phyloP scores from a whole-genome alignment of 2,888 invertebrate species.

The Zaprionus bogoriensis region DNA sequence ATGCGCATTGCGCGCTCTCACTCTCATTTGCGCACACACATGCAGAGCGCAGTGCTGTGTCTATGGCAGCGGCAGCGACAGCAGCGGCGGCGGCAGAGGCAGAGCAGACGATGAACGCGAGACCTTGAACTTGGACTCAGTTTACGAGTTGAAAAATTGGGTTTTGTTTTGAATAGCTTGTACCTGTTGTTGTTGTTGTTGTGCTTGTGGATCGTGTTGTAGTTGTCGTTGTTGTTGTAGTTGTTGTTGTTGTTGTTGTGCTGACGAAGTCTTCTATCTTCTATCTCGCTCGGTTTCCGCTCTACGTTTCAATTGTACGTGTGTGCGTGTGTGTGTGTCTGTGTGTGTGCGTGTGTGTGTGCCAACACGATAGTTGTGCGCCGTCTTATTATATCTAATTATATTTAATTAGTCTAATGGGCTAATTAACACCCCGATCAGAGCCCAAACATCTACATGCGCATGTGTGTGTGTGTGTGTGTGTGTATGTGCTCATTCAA shows the following conservation, averaged over 20 bases:
- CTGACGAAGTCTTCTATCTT: slow-evolving; percentile 9
- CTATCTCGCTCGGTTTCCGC: too few species aligned
- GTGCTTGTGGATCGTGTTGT: too few species aligned
- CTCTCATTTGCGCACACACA: slow-evolving; percentile 16
- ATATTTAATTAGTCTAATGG: slow-evolving; percentile 36
- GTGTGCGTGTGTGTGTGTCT: slow-evolving; percentile 1
- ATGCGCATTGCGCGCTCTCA: slow-evolving; percentile 32
- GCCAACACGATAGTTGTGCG: not conserved
- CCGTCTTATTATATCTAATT: slow-evolving; percentile 11
- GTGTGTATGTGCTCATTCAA: not conserved
- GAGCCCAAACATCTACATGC: not conserved
- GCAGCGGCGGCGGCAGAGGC: slow-evolving; percentile 10
- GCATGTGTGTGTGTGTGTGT: not conserved
- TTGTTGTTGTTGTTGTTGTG: slow-evolving; percentile 15
- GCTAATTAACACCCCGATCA: slow-evolving; percentile 28
- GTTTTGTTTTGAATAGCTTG: slow-evolving; percentile 70
- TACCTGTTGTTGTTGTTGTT: slow-evolving; percentile 17
- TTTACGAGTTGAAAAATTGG: slow-evolving; percentile 71
- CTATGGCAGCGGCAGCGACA: slow-evolving; percentile 36
- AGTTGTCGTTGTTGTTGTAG: slow-evolving; percentile 20
- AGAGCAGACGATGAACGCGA: slow-evolving; percentile 67
- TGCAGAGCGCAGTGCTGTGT: slow-evolving; percentile 22
- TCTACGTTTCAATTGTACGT: not conserved
- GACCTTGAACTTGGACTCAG: slow-evolving; percentile 81
- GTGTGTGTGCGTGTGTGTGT: not conserved